A percentile compares a stretch with the other conserved stretches of the same genome.
Conservation (phyloP, 2,797 vertebrate genomes). For the Chelidonichthys spinosus region DNA sequence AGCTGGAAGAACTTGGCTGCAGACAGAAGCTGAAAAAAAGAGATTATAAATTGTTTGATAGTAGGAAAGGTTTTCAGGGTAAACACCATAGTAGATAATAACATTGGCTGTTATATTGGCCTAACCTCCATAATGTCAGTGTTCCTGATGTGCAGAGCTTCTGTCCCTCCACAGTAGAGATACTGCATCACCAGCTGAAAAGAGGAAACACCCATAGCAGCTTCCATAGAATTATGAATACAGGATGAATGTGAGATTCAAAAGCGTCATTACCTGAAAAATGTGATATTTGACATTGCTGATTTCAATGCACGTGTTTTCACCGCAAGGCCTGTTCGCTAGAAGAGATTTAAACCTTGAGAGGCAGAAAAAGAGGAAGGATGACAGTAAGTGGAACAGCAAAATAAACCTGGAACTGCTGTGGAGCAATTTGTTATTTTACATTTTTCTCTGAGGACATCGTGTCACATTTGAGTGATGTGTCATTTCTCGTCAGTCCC, state of each 20-base stretch:
- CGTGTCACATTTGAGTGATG: constrained; percentile 6
- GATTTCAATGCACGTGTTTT: constrained; percentile 98
- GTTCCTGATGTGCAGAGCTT: constrained; percentile 95
- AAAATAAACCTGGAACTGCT: accelerated
- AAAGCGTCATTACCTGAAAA: constrained; percentile 89
- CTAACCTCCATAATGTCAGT: constrained; percentile 97
- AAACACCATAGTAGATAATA: not conserved
- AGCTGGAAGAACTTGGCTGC: constrained; percentile 99
- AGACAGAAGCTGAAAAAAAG: constrained; percentile 89
- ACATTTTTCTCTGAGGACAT: constrained; percentile 5
- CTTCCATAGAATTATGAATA: not conserved
- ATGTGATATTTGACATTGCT: constrained; percentile 98
- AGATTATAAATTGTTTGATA: not conserved
- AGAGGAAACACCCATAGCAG: constrained; percentile 5
- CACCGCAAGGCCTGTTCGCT: constrained; percentile 92
- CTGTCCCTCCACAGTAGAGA: constrained; percentile 95
- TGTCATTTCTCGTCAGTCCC: constrained; percentile 17
- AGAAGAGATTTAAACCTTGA: constrained; percentile 95
- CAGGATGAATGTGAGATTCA: not conserved
- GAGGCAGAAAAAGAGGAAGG: not conserved
- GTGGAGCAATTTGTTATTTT: not conserved
- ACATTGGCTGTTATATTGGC: not conserved
- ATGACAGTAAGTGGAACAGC: not conserved
- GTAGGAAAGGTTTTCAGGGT: not conserved
- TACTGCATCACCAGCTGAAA: constrained; percentile 99